These are phyloP conservation scores for Ichneumon xanthorius DNA, from an alignment of 2,888 invertebrate species.

Conservation along the genomic window DNA sequence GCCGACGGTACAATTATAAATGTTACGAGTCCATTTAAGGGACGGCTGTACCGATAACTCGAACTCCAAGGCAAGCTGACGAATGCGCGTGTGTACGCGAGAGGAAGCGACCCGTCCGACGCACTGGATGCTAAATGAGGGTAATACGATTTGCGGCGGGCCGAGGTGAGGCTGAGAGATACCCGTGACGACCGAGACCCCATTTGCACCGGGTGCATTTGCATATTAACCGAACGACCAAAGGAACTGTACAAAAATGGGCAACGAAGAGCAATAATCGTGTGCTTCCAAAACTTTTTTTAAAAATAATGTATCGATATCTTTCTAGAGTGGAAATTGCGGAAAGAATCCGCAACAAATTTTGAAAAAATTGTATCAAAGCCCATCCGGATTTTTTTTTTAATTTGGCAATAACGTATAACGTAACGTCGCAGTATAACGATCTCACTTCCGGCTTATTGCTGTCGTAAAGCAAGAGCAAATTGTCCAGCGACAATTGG, in stretches of 20 bases:
- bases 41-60: constrained; percentile 35
- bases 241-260: constrained; percentile 17
- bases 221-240: constrained; percentile 19
- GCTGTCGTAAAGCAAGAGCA: neutral
- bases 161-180: constrained; percentile 59
- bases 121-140: constrained; percentile 73
- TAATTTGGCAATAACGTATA: too few species aligned
- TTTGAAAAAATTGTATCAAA: neutral
- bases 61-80: constrained; percentile 37
- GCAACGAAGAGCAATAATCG: neutral
- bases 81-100: neutral
- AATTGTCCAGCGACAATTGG: neutral
- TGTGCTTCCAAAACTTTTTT: neutral
- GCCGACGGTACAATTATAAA: constrained; percentile 33
- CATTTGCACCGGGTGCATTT: constrained; percentile 42
- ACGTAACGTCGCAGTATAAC: too few species aligned
- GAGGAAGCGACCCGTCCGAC: constrained; percentile 53
- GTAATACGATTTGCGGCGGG: constrained; percentile 77
- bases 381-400: neutral
- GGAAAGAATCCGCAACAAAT: neutral
- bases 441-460: too few species aligned
- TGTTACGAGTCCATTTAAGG: constrained; percentile 42
- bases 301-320: neutral
- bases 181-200: constrained; percentile 61
- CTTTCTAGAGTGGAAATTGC: neutral